Conservation (phyloP, 2,888 invertebrate genomes). For the Metalampra italica region DNA sequence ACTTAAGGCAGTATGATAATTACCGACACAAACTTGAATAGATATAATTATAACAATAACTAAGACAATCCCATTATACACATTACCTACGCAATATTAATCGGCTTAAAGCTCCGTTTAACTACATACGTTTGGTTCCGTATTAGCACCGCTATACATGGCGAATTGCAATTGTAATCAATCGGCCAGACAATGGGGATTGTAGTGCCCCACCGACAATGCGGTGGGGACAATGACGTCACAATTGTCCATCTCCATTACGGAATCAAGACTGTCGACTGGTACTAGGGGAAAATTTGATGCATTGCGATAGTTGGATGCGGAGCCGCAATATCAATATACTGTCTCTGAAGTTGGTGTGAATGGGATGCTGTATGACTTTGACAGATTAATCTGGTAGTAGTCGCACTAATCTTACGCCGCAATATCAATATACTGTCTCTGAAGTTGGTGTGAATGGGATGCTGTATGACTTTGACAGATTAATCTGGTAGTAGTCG, state of each 20-base stretch:
- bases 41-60: neutral
- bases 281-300: neutral
- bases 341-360: neutral
- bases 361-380: neutral
- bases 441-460: neutral
- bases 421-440: neutral
- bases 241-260: constrained; percentile 29
- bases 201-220: constrained; percentile 19
- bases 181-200: constrained; percentile 52
- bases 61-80: constrained; percentile 25
- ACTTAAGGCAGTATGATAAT: too few species aligned
- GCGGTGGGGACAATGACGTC: constrained; percentile 22
- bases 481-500: neutral
- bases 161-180: constrained; percentile 57
- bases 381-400: neutral
- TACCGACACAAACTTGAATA: neutral
- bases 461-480: neutral
- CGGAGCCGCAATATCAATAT: neutral
- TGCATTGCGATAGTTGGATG: neutral
- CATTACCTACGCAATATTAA: constrained; percentile 43
- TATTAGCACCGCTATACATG: constrained; percentile 17
- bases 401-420: too few species aligned
- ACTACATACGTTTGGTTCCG: constrained; percentile 34
- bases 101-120: constrained; percentile 46
- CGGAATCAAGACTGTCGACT: constrained; percentile 12